Base-by-base conservation (phyloP, 2,113 vertebrate species). In the Boleophthalmus pectinirostris region DNA sequence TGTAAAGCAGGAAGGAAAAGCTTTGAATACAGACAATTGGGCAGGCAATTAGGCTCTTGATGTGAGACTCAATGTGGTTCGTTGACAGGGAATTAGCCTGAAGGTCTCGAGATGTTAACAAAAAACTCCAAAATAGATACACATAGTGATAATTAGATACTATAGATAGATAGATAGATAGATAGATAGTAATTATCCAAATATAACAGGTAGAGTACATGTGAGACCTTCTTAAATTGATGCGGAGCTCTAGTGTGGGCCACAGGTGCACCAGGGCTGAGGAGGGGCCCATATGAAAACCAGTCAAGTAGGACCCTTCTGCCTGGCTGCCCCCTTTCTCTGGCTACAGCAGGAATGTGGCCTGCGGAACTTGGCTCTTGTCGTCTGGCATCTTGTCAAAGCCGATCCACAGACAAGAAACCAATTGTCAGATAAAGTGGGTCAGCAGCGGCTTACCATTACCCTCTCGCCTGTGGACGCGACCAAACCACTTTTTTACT, bases 401-500 rank as follows among this genome's bases (percentile, higher is more conserved):
- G 88, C 90, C 86, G 92, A 92, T 94, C 92, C 92, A 82, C 79
- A 89, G 92, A 94, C 93, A 94, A 95, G 92, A 94, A 95, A 94
- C 80, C 90, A 93, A 94, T 94, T 95, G 94, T 95, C 91, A 92
- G 86, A 93, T 92, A 94, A 92, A 94, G 93, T 94, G 93, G 94
- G 94, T 94, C 94, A 94, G 91, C 92, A 91, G 90, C 83, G 82
- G 93, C 90, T 94, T 91, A 86, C 90, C 88, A 92, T 94, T 92
- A 93, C 91, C 86, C 90, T 89, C 89, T 87, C 69, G 87, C 84
- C 82, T 88, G 89, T 87, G 85, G 85, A 88, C 84, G 82, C 84
- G 86, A 88, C 77, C 65, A 72, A 82, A 83, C 74, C 76, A 77
- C 77, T 72, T 89, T 88, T 81, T 81, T 88, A 83, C 74, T 86